Evolutionary conservation across 2,113 vertebrate genomes (phyloP).

Genomic region (Gyps fulvus): DNA sequence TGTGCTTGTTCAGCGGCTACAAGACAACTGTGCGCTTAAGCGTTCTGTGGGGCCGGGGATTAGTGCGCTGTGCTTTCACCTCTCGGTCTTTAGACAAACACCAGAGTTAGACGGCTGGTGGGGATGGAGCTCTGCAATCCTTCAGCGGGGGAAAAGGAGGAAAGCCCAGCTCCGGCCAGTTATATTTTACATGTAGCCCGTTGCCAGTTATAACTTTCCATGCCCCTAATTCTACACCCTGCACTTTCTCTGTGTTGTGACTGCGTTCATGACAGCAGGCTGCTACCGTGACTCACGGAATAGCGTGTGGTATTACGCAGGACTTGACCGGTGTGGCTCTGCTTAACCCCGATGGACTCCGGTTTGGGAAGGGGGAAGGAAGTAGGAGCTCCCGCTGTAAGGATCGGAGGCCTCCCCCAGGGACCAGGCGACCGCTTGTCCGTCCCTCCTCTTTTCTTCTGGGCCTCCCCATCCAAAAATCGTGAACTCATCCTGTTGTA

Average conservation of each 20-base stretch:
- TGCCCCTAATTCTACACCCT: neutral
- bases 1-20: neutral
- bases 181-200: neutral
- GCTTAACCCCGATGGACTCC: neutral
- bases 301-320: accelerated
- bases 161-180: neutral
- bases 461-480: neutral
- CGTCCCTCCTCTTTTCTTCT: neutral
- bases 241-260: neutral
- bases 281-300: neutral
- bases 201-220: neutral
- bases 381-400: neutral
- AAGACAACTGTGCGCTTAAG: neutral
- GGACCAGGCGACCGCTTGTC: accelerated
- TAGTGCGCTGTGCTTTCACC: neutral
- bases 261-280: accelerated
- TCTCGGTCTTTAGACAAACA: neutral
- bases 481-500: neutral
- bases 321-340: neutral
- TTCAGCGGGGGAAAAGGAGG: neutral
- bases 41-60: accelerated
- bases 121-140: neutral
- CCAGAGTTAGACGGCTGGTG: neutral
- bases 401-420: neutral
- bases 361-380: neutral